phyloP scores from a whole-genome alignment of 1,140 invertebrate species.

The Drosophila lacertosa region DNA sequence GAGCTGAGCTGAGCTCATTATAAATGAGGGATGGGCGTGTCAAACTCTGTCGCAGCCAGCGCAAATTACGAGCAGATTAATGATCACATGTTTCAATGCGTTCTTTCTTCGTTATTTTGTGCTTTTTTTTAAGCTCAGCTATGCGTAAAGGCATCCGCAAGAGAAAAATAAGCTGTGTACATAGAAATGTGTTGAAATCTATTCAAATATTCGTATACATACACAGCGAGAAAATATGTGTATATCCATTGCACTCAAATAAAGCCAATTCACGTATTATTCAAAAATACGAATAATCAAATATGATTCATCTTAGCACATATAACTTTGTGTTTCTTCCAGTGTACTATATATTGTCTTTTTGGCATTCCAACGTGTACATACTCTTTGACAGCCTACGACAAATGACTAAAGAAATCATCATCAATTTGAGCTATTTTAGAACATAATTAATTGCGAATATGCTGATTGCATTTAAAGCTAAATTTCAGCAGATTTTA shows the following conservation, averaged over 20 bases:
- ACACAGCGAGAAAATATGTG: background rate
- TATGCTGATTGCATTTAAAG: no score
- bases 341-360: background rate
- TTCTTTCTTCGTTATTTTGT: constrained; percentile 36
- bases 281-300: no score
- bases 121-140: constrained; percentile 43
- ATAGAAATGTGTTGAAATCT: constrained; percentile 16
- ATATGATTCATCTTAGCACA: no score
- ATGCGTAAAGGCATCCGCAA: constrained; percentile 52
- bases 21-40: constrained; percentile 58
- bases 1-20: constrained; percentile 53
- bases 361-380: constrained; percentile 7
- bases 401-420: constrained; percentile 5
- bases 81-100: constrained; percentile 62
- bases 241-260: no score
- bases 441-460: no score
- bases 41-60: constrained; percentile 52
- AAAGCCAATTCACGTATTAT: no score
- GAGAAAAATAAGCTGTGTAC: constrained; percentile 27
- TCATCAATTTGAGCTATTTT: background rate
- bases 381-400: constrained; percentile 3
- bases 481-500: background rate
- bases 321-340: no score
- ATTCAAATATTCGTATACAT: constrained; percentile 1
- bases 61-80: constrained; percentile 64